Evolutionary conservation across 2,113 vertebrate species (phyloP).

Genomic region (Scolopax mira): DNA sequence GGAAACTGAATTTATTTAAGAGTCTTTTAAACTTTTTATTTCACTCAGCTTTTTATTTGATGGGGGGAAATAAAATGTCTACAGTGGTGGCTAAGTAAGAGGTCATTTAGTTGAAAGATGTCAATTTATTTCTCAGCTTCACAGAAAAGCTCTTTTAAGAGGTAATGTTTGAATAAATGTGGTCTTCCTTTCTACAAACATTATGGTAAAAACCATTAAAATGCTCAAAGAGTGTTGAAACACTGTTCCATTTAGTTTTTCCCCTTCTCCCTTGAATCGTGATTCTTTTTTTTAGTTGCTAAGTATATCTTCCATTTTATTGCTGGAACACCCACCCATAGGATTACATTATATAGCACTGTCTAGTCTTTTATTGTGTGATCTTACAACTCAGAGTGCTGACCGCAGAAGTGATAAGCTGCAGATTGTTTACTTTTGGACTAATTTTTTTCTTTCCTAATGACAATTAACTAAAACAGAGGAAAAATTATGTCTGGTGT

Average conservation of each 20-base stretch:
- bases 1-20: not conserved
- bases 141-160: not conserved
- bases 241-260: not conserved
- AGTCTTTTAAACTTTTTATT: not conserved
- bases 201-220: not conserved
- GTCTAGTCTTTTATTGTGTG: not conserved
- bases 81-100: not conserved
- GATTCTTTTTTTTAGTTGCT: not conserved
- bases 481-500: not conserved
- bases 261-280: not conserved
- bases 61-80: not conserved
- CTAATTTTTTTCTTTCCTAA: not conserved
- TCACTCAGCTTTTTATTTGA: not conserved
- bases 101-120: not conserved
- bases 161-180: not conserved
- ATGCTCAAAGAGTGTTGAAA: not conserved
- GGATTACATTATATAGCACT: not conserved
- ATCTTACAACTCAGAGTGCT: not conserved
- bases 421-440: not conserved
- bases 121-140: not conserved
- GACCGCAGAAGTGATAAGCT: not conserved
- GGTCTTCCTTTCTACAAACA: not conserved
- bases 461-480: not conserved
- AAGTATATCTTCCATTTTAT: not conserved
- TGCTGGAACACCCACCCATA: not conserved